Conservation (phyloP, 35 echinoderm and acorn worm genomes). For the Hemicentrotus pulcherrimus region DNA sequence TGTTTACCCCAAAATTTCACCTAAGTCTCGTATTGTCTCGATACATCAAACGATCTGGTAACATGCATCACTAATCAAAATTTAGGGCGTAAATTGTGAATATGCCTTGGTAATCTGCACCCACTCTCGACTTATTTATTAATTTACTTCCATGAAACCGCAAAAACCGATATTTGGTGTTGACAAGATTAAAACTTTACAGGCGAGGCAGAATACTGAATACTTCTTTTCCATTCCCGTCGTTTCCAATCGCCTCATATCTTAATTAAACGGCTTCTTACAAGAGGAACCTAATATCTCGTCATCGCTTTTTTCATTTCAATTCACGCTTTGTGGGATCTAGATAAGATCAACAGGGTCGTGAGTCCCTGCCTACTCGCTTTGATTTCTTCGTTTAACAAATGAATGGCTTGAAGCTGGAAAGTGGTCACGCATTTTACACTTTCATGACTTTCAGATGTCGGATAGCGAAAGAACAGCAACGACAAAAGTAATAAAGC, state of each 20-base stretch:
- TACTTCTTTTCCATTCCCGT: not conserved
- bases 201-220: not conserved
- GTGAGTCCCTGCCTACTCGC: not conserved
- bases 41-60: not conserved
- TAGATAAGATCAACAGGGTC: not conserved
- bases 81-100: not conserved
- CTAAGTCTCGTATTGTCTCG: not conserved
- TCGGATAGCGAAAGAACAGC: not conserved
- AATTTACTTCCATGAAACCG: not conserved
- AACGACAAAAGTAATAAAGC: not conserved
- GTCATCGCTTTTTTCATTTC: not conserved
- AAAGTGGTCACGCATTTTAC: not conserved
- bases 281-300: not conserved
- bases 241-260: not conserved
- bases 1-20: not conserved
- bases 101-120: not conserved
- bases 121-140: not conserved
- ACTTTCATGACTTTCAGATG: not conserved
- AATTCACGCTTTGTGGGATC: not conserved
- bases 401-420: not conserved
- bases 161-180: not conserved
- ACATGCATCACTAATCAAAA: not conserved
- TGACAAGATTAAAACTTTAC: not conserved
- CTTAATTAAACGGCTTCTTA: not conserved
- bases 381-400: conserved; percentile 13